These are phyloP conservation scores for Thamnophis elegans DNA, from an alignment of 2,797 vertebrate species.

Conservation along the genomic window DNA sequence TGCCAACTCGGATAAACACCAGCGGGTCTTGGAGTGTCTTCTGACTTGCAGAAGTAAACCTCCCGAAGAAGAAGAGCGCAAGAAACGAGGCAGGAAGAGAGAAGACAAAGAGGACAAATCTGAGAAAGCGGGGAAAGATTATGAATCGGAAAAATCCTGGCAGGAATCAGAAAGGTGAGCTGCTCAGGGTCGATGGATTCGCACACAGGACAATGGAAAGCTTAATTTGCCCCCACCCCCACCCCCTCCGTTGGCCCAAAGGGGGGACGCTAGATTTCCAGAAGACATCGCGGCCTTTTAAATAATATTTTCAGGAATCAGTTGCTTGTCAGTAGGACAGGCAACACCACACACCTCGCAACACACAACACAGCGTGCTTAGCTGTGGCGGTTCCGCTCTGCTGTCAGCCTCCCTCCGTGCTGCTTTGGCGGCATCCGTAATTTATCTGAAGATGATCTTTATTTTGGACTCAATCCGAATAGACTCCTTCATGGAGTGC, in stretches of 20 bases:
- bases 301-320: neutral
- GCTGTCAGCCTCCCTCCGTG: neutral
- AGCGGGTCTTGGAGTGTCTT: conserved; percentile 92
- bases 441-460: neutral
- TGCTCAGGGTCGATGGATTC: neutral
- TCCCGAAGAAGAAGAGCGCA: conserved; percentile 93
- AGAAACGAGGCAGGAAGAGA: conserved; percentile 95
- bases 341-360: neutral
- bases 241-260: neutral
- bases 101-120: conserved; percentile 93
- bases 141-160: conserved; percentile 88
- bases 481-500: too few species aligned
- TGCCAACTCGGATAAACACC: conserved; percentile 87
- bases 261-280: neutral
- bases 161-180: conserved; percentile 88
- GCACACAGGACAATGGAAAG: neutral
- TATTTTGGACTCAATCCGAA: neutral
- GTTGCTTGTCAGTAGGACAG: neutral
- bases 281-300: neutral
- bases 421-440: neutral
- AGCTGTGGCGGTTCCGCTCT: neutral
- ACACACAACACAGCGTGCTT: neutral
- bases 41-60: conserved; percentile 95
- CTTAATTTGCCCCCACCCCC: neutral
- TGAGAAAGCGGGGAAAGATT: conserved; percentile 88